Evolutionary conservation across 2,797 vertebrate genomes (phyloP), one percentile per base, ranked within the genome.

Genomic region (Sebastes flavidus): DNA sequence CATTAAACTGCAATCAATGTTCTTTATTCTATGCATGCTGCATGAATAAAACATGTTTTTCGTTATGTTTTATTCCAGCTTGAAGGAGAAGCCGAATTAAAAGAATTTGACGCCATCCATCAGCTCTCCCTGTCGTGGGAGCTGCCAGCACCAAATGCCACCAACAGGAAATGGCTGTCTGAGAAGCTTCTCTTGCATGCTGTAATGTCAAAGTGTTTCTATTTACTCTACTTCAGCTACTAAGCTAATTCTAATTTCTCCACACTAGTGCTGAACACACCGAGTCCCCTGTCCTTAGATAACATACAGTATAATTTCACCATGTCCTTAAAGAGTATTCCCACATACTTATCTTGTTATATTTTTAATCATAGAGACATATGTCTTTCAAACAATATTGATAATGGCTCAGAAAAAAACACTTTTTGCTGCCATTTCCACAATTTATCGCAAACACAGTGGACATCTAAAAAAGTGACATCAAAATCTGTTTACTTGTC

Each of bases 91-190:
- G 32, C 32, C 2, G 65, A 89, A 42, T 12, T 88, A 36, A 82
- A 85, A 75, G 59, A 86, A 27, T 7, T 18, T 25, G 83, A 82
- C 25, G 66, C 32, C 61, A 76, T 85, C 58, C 65, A 84, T 84
- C 75, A 89, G 38, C 88, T 84, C 36, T 71, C 88, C 65, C 61
- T 75, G 55, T 77, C 65, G 1, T 87, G 63, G 74, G 69, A 84
- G 49, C 80, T 89, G 65, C 87, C 89, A 61, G 34, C 73, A 30
- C 88, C 75, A 49, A 91, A 90, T 27, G 70, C 68, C 54, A 86
- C 58, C 62, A 77, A 90, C 81, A 91, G 83, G 79, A 90, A 86
- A 80, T 76, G 68, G 78, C 80, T 92, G 63, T 87, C 68, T 61
- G 62, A 82, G 75, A 81, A 71, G 72, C 74, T 90, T 13, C 82